phyloP scores from a whole-genome alignment of 2,888 invertebrate species.

The Geotrupes spiniger region DNA sequence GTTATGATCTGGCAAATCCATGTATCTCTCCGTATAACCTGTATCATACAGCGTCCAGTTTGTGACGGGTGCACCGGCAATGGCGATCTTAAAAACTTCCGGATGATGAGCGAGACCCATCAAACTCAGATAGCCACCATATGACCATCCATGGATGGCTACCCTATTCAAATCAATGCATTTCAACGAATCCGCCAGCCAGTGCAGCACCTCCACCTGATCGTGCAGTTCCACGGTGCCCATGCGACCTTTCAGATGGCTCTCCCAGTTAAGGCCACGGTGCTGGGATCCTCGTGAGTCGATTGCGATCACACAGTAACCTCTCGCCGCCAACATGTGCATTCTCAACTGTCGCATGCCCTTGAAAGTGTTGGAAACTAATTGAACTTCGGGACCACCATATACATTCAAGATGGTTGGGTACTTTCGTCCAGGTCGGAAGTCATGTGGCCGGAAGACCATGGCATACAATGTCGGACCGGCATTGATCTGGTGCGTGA shows the following conservation, averaged over 20 bases:
- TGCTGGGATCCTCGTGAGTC: conserved; percentile 97
- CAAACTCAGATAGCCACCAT: conserved; percentile 95
- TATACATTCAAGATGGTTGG: conserved; percentile 96
- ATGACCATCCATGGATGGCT: conserved; percentile 98
- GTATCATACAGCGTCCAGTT: conserved; percentile 98
- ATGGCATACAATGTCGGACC: conserved; percentile 79
- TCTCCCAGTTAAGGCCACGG: conserved; percentile 89
- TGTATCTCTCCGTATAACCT: conserved; percentile 97
- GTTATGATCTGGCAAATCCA: conserved; percentile 82
- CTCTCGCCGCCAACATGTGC: conserved; percentile 93
- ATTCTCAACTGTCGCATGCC: conserved; percentile 87
- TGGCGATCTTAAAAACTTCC: conserved; percentile 90
- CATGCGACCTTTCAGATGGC: conserved; percentile 84
- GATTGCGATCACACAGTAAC: conserved; percentile 93
- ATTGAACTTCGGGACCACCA: conserved; percentile 97
- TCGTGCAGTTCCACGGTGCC: conserved; percentile 92
- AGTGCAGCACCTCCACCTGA: conserved; percentile 87
- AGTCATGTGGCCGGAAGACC: conserved; percentile 82
- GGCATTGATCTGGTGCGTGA: conserved; percentile 64
- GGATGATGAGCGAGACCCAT: conserved; percentile 92
- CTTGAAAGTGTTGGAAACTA: conserved; percentile 95
- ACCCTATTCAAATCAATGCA: conserved; percentile 91
- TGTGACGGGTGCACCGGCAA: conserved; percentile 97
- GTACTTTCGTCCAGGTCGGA: conserved; percentile 65
- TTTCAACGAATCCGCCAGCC: conserved; percentile 77